Conservation (phyloP, 2,888 invertebrate genomes). For the Linhomoeus sp. region DNA sequence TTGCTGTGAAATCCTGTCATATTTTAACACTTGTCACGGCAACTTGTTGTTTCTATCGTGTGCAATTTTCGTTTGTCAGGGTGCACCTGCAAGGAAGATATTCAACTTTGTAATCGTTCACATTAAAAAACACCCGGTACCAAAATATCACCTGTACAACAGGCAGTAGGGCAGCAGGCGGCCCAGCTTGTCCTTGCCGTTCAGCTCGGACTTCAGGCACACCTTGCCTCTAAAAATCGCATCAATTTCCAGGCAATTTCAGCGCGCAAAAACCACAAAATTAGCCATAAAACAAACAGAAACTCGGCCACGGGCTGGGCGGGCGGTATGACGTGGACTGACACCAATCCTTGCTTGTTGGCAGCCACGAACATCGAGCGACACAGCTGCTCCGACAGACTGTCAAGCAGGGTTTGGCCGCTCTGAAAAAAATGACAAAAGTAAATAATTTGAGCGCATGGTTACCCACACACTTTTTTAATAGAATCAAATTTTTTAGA, state of each 20-base stretch:
- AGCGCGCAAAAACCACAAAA: neutral
- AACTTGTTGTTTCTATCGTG: too few species aligned
- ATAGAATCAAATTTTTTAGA: too few species aligned
- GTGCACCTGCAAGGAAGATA: too few species aligned
- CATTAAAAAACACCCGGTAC: too few species aligned
- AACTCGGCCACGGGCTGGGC: constrained; percentile 7
- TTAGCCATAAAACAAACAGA: too few species aligned
- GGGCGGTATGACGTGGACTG: constrained; percentile 5
- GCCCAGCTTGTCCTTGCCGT: neutral
- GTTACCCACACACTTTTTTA: too few species aligned
- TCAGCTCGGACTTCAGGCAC: constrained; percentile 2
- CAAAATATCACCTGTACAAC: neutral
- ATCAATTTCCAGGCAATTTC: neutral
- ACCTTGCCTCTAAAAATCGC: neutral
- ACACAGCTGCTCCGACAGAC: constrained; percentile 5
- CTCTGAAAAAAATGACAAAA: too few species aligned
- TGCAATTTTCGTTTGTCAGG: too few species aligned
- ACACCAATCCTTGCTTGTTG: constrained; percentile 5
- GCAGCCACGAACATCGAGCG: constrained; percentile 6
- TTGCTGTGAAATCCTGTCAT: too few species aligned
- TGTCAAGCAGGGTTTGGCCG: neutral
- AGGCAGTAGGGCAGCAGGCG: neutral
- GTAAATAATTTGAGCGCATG: too few species aligned
- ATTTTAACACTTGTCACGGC: too few species aligned
- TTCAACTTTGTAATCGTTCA: too few species aligned